Conservation (phyloP, 2,797 vertebrate genomes). For the Melanotaenia boesemani region DNA sequence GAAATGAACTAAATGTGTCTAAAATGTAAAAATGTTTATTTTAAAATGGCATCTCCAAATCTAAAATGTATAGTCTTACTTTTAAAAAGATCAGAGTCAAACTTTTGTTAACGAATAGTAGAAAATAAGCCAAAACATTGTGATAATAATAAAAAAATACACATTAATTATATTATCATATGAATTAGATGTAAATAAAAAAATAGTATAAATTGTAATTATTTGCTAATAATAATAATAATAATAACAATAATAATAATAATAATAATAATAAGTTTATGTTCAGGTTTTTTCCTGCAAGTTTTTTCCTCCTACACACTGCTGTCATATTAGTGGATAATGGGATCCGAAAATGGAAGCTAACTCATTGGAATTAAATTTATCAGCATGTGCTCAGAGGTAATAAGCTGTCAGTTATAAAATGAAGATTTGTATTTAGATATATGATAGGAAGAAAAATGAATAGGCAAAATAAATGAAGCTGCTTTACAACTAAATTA, state of each 20-base stretch:
- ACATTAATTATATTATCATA: background rate
- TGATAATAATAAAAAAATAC: background rate
- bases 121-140: no score
- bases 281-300: conserved; percentile 48
- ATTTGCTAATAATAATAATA: conserved; percentile 25
- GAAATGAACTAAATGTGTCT: no score
- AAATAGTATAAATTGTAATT: background rate
- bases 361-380: conserved; percentile 88
- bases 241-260: conserved; percentile 23
- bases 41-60: background rate
- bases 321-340: conserved; percentile 84
- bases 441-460: conserved; percentile 88
- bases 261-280: conserved; percentile 15
- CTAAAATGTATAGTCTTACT: background rate
- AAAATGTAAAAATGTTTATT: background rate
- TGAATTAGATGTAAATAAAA: background rate
- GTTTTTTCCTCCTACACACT: conserved; percentile 71
- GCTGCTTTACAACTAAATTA: conserved; percentile 86
- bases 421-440: conserved; percentile 90
- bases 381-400: conserved; percentile 88
- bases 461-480: conserved; percentile 86
- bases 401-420: conserved; percentile 90
- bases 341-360: conserved; percentile 86
- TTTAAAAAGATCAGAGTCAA: background rate
- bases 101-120: no score